Evolutionary conservation across 2,797 vertebrate genomes (phyloP), one percentile per base, ranked within the genome.

Genomic region (Acanthornis magna): DNA sequence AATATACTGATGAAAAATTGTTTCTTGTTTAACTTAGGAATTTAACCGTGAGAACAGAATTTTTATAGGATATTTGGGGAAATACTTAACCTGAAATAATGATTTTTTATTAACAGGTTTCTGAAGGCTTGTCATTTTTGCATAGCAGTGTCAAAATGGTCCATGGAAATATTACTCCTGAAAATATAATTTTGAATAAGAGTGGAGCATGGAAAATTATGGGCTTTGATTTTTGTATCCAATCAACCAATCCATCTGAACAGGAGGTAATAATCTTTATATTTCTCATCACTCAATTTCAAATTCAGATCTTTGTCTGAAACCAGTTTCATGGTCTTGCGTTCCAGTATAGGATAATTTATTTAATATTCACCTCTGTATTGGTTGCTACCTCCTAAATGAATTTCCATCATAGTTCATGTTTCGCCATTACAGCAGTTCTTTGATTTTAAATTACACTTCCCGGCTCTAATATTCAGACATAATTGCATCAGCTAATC

Each of bases 141-240:
- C 99, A 99, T 97, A 99, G 98, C 68, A 99, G 99, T 77, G 99
- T 99, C 42, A 99, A 99, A 98, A 99, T 99, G 99, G 98, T 99
- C 88, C 99, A 99, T 91, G 98, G 99, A 67, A 99, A 99, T 97
- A 96, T 99, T 95, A 98, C 98, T 96, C 98, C 96, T 78, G 99
- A 99, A 97, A 99, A 99, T 96, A 98, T 99, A 95, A 99, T 99
- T 97, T 97, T 99, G 91, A 99, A 99, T 97, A 99, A 99, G 97
- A 99, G 98, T 62, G 99, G 99, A 88, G 98, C 99, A 34, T 99
- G 99, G 99, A 99, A 99, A 98, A 99, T 99, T 96, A 99, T 99
- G 99, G 99, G 99, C 78, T 99, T 99, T 96, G 99, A 99, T 97
- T 99, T 99, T 97, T 99, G 98, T 96, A 98, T 99, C 96, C 99